Conservation (phyloP, 1,140 invertebrate species). For the Agrilus planipennis region DNA sequence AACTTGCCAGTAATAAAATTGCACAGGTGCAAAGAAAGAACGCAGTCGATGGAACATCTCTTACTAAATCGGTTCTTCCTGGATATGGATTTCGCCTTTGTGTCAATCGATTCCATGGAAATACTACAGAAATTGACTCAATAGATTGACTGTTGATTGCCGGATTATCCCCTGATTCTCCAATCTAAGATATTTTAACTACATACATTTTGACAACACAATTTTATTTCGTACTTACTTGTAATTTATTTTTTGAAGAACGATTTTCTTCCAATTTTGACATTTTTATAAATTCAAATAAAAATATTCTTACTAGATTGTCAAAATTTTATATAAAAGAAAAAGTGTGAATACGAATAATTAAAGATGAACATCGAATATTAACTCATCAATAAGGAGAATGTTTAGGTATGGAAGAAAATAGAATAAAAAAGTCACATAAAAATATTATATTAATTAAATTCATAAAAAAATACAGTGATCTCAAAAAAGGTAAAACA, state of each 20-base stretch:
- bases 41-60: not conserved
- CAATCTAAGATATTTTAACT: not conserved
- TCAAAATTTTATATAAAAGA: too few species aligned
- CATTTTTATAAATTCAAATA: conserved; percentile 1
- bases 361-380: too few species aligned
- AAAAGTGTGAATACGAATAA: too few species aligned
- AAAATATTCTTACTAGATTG: conserved; percentile 1
- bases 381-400: too few species aligned
- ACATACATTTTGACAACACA: too few species aligned
- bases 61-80: not conserved
- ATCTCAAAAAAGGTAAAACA: too few species aligned
- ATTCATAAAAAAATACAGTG: too few species aligned
- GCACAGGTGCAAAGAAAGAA: conserved; percentile 2
- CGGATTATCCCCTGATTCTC: not conserved
- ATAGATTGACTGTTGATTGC: not conserved
- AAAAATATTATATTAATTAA: too few species aligned
- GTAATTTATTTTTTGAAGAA: not conserved
- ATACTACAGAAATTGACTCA: conserved; percentile 2
- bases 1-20: not conserved
- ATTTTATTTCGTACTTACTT: too few species aligned
- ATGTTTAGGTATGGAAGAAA: too few species aligned
- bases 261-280: not conserved
- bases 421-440: too few species aligned
- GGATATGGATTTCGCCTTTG: not conserved
- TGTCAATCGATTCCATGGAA: not conserved